Evolutionary conservation across 2,113 vertebrate genomes (phyloP).

Genomic region (Thunnus maccoyii): DNA sequence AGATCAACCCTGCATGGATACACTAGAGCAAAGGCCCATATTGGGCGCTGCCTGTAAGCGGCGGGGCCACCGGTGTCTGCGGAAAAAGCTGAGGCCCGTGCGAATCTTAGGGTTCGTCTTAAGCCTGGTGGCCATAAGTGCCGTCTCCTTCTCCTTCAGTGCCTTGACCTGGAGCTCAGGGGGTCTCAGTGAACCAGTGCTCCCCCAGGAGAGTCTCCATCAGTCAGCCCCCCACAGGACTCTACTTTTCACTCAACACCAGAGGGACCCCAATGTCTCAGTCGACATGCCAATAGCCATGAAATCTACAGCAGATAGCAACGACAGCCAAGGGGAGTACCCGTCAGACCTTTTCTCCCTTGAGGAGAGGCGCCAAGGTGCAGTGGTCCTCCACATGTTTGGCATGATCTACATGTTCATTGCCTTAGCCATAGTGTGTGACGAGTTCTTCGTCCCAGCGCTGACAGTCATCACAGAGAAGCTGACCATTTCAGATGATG

Average conservation of each 20-base stretch:
- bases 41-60: slow-evolving; percentile 61
- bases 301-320: slow-evolving; percentile 78
- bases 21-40: slow-evolving; percentile 50
- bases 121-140: slow-evolving; percentile 91
- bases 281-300: slow-evolving; percentile 80
- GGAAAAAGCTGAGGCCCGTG: slow-evolving; percentile 91
- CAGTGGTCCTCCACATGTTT: slow-evolving; percentile 92
- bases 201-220: slow-evolving; percentile 72
- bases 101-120: slow-evolving; percentile 90
- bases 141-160: slow-evolving; percentile 89
- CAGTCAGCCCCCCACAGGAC: slow-evolving; percentile 87
- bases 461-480: slow-evolving; percentile 98
- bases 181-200: slow-evolving; percentile 70
- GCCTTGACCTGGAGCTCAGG: slow-evolving; percentile 91
- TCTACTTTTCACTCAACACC: slow-evolving; percentile 89
- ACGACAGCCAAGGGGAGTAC: slow-evolving; percentile 90
- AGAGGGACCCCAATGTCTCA: slow-evolving; percentile 81
- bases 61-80: slow-evolving; percentile 81
- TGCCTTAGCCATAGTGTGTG: slow-evolving; percentile 97
- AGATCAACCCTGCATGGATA: slow-evolving; percentile 66
- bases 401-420: slow-evolving; percentile 99
- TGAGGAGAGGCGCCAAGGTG: slow-evolving; percentile 89
- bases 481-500: slow-evolving; percentile 95
- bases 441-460: slow-evolving; percentile 98
- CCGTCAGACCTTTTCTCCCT: slow-evolving; percentile 92